These are phyloP conservation scores for Coenobita brevimanus DNA, from an alignment of 1,140 invertebrate genomes.

Conservation along the genomic window DNA sequence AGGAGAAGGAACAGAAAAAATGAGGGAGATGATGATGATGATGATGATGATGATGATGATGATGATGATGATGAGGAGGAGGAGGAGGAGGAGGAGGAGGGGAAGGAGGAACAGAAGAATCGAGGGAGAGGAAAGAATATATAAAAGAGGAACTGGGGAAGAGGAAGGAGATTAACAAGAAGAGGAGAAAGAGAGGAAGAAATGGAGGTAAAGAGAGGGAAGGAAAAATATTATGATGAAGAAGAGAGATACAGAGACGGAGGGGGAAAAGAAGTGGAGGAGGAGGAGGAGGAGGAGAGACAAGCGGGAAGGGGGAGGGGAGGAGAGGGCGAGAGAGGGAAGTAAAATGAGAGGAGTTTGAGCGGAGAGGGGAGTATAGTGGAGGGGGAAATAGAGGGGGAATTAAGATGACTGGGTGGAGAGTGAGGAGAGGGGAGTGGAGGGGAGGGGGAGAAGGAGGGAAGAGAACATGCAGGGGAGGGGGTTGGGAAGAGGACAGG, in stretches of 20 bases:
- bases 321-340: too few species aligned
- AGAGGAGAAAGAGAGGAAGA: neutral
- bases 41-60: neutral
- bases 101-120: neutral
- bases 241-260: neutral
- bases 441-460: slow-evolving; percentile 1
- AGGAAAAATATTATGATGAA: neutral
- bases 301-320: too few species aligned
- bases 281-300: neutral
- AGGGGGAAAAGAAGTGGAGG: neutral
- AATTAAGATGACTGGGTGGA: neutral
- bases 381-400: neutral
- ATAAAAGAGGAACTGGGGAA: neutral
- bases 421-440: neutral
- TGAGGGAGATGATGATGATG: neutral
- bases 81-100: neutral
- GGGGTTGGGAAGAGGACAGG: too few species aligned
- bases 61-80: too few species aligned
- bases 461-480: too few species aligned
- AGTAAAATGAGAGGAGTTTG: too few species aligned
- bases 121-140: neutral
- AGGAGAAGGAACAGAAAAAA: too few species aligned
- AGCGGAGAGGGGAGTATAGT: neutral
- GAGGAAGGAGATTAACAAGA: neutral
- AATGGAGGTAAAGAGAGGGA: neutral